Conservation (phyloP, 92 coral and sea anemone species). For the Epizoanthus illoricatus region DNA sequence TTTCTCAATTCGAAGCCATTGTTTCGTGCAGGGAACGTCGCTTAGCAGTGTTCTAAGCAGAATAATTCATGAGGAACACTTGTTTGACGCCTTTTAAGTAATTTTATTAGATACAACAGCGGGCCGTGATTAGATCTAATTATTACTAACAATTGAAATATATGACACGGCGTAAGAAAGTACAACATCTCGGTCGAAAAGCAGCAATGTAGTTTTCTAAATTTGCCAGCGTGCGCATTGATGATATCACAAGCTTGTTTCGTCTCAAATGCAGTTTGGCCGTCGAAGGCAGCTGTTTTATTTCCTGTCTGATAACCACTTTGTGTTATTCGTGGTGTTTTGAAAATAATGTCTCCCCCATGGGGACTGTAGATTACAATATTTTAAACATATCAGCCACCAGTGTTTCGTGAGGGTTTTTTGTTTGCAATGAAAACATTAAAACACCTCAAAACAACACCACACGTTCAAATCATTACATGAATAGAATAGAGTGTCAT, state of each 20-base stretch:
- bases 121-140: slow-evolving; percentile 62
- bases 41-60: slow-evolving; percentile 39
- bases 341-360: slow-evolving; percentile 41
- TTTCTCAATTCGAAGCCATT: slow-evolving; percentile 15
- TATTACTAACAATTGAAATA: slow-evolving; percentile 58
- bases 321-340: slow-evolving; percentile 43
- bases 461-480: slow-evolving; percentile 2
- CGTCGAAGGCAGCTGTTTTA: slow-evolving; percentile 40
- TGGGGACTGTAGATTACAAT: slow-evolving; percentile 45
- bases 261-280: slow-evolving; percentile 30
- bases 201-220: neutral
- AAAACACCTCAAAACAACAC: slow-evolving; percentile 14
- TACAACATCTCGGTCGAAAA: neutral
- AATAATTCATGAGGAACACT: slow-evolving; percentile 72
- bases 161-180: slow-evolving; percentile 43
- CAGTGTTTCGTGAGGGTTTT: slow-evolving; percentile 21
- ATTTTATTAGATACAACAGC: slow-evolving; percentile 83
- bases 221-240: neutral
- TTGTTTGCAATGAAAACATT: slow-evolving; percentile 33
- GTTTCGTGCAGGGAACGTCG: slow-evolving; percentile 29
- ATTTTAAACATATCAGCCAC: slow-evolving; percentile 42
- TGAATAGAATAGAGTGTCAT: slow-evolving; percentile 3
- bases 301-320: slow-evolving; percentile 36
- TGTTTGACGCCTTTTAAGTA: slow-evolving; percentile 77
- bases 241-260: slow-evolving; percentile 1